A percentile compares a stretch with the other conserved stretches of the same genome.
Conservation (phyloP, 2,888 invertebrate species). For the Aphrophora alni region DNA sequence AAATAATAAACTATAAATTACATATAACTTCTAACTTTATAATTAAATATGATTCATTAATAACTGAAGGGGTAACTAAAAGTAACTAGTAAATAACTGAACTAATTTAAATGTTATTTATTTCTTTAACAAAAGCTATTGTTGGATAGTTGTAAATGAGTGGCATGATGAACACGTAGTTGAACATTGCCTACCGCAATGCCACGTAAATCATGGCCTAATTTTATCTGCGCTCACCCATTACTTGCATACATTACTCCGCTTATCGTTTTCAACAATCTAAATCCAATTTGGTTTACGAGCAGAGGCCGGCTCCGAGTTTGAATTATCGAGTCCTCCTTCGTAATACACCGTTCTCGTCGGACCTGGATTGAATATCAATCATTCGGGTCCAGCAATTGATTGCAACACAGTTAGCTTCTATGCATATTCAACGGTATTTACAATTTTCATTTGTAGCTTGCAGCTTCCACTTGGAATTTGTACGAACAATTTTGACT, state of each 20-base stretch:
- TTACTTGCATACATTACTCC: neutral
- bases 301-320: neutral
- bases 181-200: neutral
- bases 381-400: neutral
- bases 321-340: neutral
- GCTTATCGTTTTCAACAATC: constrained; percentile 30
- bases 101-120: too few species aligned
- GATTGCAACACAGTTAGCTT: neutral
- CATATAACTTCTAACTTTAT: too few species aligned
- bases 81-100: too few species aligned
- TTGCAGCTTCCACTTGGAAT: too few species aligned
- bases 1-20: too few species aligned
- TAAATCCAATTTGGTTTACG: constrained; percentile 31
- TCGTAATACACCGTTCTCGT: neutral
- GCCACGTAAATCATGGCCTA: neutral
- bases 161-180: neutral
- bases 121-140: neutral
- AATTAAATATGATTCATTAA: too few species aligned
- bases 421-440: neutral
- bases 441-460: too few species aligned
- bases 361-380: neutral
- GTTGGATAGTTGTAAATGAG: neutral
- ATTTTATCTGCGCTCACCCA: neutral
- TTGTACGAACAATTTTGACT: too few species aligned
- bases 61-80: too few species aligned